Evolutionary conservation across 2,888 invertebrate genomes (phyloP), one percentile per base, ranked within the genome.

Genomic region (Stegophylla sp.): DNA sequence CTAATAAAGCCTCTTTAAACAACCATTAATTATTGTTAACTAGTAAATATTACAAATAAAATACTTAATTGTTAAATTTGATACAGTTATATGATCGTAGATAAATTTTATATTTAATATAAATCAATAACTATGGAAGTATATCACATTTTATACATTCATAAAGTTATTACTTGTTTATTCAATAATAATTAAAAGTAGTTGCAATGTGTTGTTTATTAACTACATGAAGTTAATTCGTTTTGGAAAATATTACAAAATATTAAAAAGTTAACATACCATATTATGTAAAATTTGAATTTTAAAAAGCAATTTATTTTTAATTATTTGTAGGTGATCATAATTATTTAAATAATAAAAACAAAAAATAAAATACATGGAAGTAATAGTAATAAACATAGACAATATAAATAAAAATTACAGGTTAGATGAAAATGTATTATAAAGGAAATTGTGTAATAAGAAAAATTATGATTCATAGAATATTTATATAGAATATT

Each of bases 231-330:
- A 15, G 26, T 45, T 34, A 63, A 61, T 79, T 51, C 51, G 41
- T 71, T 71, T 71, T 63, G 79, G 69, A 71, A 71, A 63, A 79
- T 34, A 69, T 71, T 69, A 79, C 61, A 79, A 61, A 41, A 41
- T 34, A n/a, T n/a, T n/a, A n/a, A n/a, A n/a, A n/a, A n/a, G n/a
- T n/a, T n/a, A n/a, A n/a, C n/a, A n/a, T n/a, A n/a, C n/a, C 71
- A 79, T 9, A 20, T n/a, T 5, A 34, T 45, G 45, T 77, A 28
- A 79, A 34, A 13, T 34, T 48, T 79, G 48, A 61, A 51, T 63
- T 71, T 41, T 61, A n/a, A 71, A 79, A 79, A 71, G 61, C 41
- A 63, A 71, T 34, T 79, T n/a, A 45, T 28, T 67, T 17, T 69
- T 67, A 17, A 56, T 69, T 48, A 45, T 48, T 79, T n/a, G 71